These are phyloP conservation scores for Xestia sexstrigata DNA, from an alignment of 2,888 invertebrate genomes.

Conservation along the genomic window DNA sequence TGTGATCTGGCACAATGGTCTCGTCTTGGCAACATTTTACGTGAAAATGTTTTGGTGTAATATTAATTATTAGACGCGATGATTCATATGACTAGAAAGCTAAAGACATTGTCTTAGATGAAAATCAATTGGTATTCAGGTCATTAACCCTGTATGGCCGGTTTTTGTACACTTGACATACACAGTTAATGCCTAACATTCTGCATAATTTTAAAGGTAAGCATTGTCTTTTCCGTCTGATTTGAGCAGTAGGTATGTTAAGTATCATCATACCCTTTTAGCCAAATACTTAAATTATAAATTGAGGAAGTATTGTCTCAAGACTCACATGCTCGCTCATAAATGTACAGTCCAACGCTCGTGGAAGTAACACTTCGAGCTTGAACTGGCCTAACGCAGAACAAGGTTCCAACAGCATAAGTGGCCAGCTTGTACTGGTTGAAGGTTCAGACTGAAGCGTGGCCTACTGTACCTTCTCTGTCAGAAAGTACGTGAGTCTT, in stretches of 20 bases:
- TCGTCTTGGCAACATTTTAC: no score
- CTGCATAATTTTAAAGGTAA: slow-evolving; percentile 16
- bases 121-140: not conserved
- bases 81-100: not conserved
- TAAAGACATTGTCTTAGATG: not conserved
- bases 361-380: not conserved
- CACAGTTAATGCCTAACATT: slow-evolving; percentile 29
- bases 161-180: not conserved
- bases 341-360: not conserved
- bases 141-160: not conserved
- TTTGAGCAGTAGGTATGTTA: slow-evolving; percentile 5
- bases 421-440: not conserved
- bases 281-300: slow-evolving; percentile 25
- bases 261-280: slow-evolving; percentile 28
- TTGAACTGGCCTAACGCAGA: not conserved
- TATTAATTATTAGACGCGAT: no score
- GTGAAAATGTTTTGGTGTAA: no score
- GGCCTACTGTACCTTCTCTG: not conserved
- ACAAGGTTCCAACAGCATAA: not conserved
- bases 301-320: slow-evolving; percentile 39
- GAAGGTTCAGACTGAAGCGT: not conserved
- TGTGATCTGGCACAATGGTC: no score
- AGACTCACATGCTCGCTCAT: slow-evolving; percentile 12
- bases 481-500: slow-evolving; percentile 5
- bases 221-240: slow-evolving; percentile 19